A percentile compares a stretch with the other conserved stretches of the same genome.
Conservation (phyloP, 2,888 invertebrate genomes). For the Chrysolina haemoptera region DNA sequence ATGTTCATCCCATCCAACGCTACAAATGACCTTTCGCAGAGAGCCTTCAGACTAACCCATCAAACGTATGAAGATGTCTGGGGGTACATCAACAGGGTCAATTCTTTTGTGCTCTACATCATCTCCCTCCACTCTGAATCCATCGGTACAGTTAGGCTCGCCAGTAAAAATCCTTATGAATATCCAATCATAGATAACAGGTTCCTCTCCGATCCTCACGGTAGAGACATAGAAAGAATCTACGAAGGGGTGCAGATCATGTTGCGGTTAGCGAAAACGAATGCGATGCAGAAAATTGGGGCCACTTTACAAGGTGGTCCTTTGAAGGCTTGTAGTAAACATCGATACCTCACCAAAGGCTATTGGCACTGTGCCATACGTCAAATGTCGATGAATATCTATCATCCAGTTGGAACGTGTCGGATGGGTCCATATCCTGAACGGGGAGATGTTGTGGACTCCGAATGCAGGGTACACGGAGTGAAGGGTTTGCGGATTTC, state of each 20-base stretch:
- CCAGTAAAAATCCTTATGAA: conserved; percentile 51
- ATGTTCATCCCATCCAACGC: conserved; percentile 71
- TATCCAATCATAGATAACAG: conserved; percentile 77
- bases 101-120: conserved; percentile 48
- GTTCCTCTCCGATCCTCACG: conserved; percentile 73
- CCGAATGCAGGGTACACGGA: conserved; percentile 75
- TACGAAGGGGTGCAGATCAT: conserved; percentile 71
- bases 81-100: conserved; percentile 58
- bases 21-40: conserved; percentile 49
- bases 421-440: conserved; percentile 77
- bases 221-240: conserved; percentile 71
- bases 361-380: conserved; percentile 78
- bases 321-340: conserved; percentile 68
- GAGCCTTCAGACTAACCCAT: conserved; percentile 50
- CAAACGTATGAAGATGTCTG: conserved; percentile 65
- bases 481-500: conserved; percentile 74
- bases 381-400: conserved; percentile 42
- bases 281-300: conserved; percentile 71
- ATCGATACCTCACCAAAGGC: conserved; percentile 73
- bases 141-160: conserved; percentile 76
- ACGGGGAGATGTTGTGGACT: conserved; percentile 76
- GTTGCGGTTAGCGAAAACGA: conserved; percentile 69
- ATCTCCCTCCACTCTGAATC: conserved; percentile 57
- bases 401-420: conserved; percentile 46
- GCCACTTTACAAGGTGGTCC: conserved; percentile 62